phyloP scores from a whole-genome alignment of 2,888 invertebrate genomes.

The Dendrolimus pini region DNA sequence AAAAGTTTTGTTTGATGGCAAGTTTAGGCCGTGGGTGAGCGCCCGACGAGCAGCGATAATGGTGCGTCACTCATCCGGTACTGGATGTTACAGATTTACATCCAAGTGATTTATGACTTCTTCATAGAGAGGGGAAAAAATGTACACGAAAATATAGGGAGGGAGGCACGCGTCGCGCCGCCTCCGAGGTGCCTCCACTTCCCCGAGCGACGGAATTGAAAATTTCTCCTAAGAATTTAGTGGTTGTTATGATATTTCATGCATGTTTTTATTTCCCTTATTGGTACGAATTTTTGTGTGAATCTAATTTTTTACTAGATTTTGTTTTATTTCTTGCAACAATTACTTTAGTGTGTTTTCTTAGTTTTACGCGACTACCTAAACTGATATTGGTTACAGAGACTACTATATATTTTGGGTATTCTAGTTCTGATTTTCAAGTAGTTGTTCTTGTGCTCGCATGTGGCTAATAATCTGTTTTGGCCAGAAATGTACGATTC shows the following conservation, averaged over 20 bases:
- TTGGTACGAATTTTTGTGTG: not conserved
- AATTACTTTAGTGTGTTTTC: too few relatives aligned
- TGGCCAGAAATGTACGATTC: too few relatives aligned
- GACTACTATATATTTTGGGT: too few relatives aligned
- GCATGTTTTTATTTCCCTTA: not conserved
- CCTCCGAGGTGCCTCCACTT: slow-evolving; percentile 18
- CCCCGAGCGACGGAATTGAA: slow-evolving; percentile 29
- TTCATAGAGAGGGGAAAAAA: slow-evolving; percentile 71
- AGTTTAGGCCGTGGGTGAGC: slow-evolving; percentile 49
- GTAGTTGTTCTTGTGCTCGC: too few relatives aligned
- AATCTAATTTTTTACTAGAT: not conserved
- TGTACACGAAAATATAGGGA: slow-evolving; percentile 53
- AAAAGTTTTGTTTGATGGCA: slow-evolving; percentile 37
- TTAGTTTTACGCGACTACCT: too few relatives aligned
- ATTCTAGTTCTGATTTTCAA: too few relatives aligned
- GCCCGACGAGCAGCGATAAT: slow-evolving; percentile 54
- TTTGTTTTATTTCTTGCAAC: too few relatives aligned
- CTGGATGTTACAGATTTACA: slow-evolving; percentile 74
- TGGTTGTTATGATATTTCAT: slow-evolving; percentile 13
- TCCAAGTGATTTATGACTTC: slow-evolving; percentile 73
- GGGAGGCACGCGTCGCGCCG: slow-evolving; percentile 19
- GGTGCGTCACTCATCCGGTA: slow-evolving; percentile 71
- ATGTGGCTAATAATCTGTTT: too few relatives aligned
- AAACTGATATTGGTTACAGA: too few relatives aligned
- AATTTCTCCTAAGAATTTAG: slow-evolving; percentile 28